Evolutionary conservation across 2,113 vertebrate species (phyloP), one percentile per base, ranked within the genome.

Genomic region (Psophia crepitans): DNA sequence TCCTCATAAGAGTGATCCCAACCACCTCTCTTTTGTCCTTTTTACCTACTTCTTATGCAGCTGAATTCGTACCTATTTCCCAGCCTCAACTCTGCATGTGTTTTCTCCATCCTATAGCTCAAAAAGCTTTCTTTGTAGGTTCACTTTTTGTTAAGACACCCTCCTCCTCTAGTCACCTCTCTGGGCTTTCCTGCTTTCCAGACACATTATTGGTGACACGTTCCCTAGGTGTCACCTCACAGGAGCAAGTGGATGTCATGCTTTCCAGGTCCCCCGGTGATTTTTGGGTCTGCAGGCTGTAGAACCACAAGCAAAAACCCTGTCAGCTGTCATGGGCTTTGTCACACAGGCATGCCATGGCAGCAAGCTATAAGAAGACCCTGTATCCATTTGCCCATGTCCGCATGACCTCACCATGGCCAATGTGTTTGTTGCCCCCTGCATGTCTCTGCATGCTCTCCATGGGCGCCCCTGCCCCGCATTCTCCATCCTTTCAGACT

Each of bases 311-410:
- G 12, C 0, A 37, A 54, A 61, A 63, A 0, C 2, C 6, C 16
- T 37, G 7, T 30, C 61, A 79, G 11, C 26, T 83, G 19, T 32
- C 48, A 76, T 32, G 61, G 9, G 7, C 11, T 79, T 20, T 5
- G 6, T 73, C 65, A 41, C 16, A 58, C 32, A 1, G 2, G 19
- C 14, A 5, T 44, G 32, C 20, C 35, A 37, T 14, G 28, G 18
- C 8, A 13, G 14, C 0, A 1, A 43, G 51, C n/a, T 43, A 11
- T 7, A 18, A 65, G 22, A n/a, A 57, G 5, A 74, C 2, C 14
- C 33, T 51, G 17, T 12, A 43, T 21, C 27, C 8, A 1, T 33
- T 24, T 49, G 22, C 24, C 61, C 6, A 0, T 14, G 21, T 44
- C 43, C 61, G 8, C 8, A 8, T 3, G 14, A 14, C 6, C 4